Conservation (phyloP, 2,888 invertebrate species). For the Apamea crenata region DNA sequence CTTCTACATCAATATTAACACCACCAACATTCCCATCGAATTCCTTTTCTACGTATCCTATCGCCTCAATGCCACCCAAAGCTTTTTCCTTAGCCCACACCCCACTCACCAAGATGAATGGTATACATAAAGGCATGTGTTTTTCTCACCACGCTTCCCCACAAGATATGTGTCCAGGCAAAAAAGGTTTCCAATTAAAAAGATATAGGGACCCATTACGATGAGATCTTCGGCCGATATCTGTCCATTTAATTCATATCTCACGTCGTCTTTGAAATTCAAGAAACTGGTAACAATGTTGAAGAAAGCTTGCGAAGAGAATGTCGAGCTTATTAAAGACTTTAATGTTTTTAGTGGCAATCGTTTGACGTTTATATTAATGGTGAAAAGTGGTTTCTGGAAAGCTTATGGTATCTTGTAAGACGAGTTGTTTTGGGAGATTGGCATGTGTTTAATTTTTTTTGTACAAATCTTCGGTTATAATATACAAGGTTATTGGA, state of each 20-base stretch:
- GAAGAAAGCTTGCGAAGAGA: constrained; percentile 34
- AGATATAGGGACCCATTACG: constrained; percentile 85
- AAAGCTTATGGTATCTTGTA: constrained; percentile 18
- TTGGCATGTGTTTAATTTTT: neutral
- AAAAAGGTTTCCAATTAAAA: constrained; percentile 87
- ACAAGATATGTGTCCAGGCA: constrained; percentile 78
- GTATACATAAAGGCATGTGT: constrained; percentile 83
- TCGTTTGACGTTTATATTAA: constrained; percentile 40
- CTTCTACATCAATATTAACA: neutral
- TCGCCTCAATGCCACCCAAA: neutral
- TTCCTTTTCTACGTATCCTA: fast-evolving
- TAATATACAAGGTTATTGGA: too few species aligned
- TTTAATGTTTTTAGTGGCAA: constrained; percentile 30
- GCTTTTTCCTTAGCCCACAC: constrained; percentile 61
- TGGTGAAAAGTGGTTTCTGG: constrained; percentile 10
- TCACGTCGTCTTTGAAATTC: constrained; percentile 81
- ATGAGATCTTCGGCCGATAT: constrained; percentile 76
- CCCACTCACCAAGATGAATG: constrained; percentile 79
- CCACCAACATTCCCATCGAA: neutral
- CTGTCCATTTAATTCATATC: constrained; percentile 86
- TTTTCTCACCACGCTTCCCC: constrained; percentile 84
- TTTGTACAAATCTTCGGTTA: neutral
- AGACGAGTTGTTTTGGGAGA: neutral
- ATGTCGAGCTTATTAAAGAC: constrained; percentile 44
- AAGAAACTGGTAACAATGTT: constrained; percentile 67